Evolutionary conservation across 2,113 vertebrate genomes (phyloP).

Genomic region (Clarias batrachus): DNA sequence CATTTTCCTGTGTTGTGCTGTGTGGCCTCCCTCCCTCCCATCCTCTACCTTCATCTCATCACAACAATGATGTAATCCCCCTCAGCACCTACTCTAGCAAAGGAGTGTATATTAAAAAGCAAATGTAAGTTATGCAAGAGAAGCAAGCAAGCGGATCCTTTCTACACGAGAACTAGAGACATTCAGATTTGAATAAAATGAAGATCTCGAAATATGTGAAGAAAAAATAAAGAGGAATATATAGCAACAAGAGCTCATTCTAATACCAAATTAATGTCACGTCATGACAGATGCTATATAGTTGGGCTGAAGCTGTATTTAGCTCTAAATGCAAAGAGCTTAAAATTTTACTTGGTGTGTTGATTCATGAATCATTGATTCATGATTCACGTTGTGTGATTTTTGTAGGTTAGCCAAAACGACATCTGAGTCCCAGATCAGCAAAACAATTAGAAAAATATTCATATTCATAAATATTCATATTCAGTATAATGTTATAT

Average conservation of each 20-base stretch:
- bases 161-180: neutral
- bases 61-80: slow-evolving; percentile 66
- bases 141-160: neutral
- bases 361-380: neutral
- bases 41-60: slow-evolving; percentile 33
- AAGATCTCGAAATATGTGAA: neutral
- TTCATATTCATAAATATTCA: slow-evolving; percentile 47
- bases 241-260: neutral
- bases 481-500: slow-evolving; percentile 49
- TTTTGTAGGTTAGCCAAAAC: neutral
- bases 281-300: neutral
- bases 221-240: neutral
- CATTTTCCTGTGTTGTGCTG: slow-evolving; percentile 1
- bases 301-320: neutral
- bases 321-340: neutral
- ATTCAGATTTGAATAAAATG: slow-evolving; percentile 33
- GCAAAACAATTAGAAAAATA: slow-evolving; percentile 61
- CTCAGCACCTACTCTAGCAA: slow-evolving; percentile 54
- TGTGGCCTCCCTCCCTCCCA: slow-evolving; percentile 18
- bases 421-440: slow-evolving; percentile 62
- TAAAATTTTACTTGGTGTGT: neutral
- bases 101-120: slow-evolving; percentile 53
- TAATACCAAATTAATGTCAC: neutral
- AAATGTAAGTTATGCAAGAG: slow-evolving; percentile 46
- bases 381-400: neutral